These are phyloP conservation scores for Centroberyx gerrardi DNA, from an alignment of 2,797 vertebrate genomes.

Conservation along the genomic window DNA sequence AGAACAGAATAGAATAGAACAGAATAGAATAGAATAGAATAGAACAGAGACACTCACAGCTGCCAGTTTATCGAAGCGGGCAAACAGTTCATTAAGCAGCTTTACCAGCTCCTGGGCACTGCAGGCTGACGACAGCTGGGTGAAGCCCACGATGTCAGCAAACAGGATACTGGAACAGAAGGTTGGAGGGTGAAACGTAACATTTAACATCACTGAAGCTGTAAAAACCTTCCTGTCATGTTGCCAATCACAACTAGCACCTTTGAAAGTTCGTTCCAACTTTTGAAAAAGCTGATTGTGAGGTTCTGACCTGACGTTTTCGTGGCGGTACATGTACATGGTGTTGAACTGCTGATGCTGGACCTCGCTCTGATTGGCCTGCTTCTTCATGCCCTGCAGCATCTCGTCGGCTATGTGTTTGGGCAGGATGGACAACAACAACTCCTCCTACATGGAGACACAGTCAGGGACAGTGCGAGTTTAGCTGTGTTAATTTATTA, in stretches of 20 bases:
- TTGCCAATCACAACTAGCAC: neutral
- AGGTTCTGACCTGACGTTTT: conserved; percentile 93
- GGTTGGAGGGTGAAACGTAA: neutral
- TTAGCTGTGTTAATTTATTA: conserved; percentile 5
- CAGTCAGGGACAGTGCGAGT: neutral
- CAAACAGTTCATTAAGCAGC: conserved; percentile 95
- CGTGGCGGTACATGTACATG: conserved; percentile 99
- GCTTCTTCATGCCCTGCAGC: conserved; percentile 97
- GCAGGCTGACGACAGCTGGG: conserved; percentile 93
- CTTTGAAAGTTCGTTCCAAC: neutral
- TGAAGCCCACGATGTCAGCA: conserved; percentile 97
- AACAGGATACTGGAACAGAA: conserved; percentile 92
- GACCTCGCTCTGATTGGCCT: conserved; percentile 91
- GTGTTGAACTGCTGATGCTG: conserved; percentile 97
- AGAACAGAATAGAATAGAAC: neutral
- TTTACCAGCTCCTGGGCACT: conserved; percentile 97
- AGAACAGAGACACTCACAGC: conserved; percentile 85
- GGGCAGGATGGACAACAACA: conserved; percentile 96
- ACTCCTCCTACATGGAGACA: conserved; percentile 86
- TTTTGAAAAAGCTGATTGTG: neutral
- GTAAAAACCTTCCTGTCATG: rapidly evolving
- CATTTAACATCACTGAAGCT: neutral
- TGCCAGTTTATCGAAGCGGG: conserved; percentile 95
- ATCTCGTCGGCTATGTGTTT: conserved; percentile 98
- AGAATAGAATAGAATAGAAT: neutral